Percentiles rank a stretch among this genome's conserved stretches.
These are phyloP conservation scores for Drosophila melanica DNA, from an alignment of 1,140 invertebrate genomes.

Conservation along the genomic window DNA sequence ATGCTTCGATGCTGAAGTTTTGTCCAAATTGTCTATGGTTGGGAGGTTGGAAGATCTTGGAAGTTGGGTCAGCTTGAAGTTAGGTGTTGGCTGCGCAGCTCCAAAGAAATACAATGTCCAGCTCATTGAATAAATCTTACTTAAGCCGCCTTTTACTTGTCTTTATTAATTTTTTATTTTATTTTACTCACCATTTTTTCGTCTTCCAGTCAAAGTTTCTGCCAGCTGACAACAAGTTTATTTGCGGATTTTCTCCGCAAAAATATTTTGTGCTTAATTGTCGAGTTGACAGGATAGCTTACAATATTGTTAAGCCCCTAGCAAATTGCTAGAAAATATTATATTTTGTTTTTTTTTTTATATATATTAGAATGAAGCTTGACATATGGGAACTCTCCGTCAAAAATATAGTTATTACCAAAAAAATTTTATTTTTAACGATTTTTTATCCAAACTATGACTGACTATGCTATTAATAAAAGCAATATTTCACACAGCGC, in stretches of 20 bases:
- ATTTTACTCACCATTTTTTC: background rate
- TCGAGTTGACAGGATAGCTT: too few relatives aligned
- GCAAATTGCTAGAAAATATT: too few relatives aligned
- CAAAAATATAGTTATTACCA: too few relatives aligned
- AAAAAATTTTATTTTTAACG: too few relatives aligned
- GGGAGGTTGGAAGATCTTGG: background rate
- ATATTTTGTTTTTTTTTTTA: too few relatives aligned
- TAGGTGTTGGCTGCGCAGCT: conserved; percentile 1
- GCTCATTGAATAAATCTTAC: conserved; percentile 40
- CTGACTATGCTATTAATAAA: too few relatives aligned
- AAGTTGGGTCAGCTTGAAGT: background rate
- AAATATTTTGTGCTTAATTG: background rate
- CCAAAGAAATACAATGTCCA: conserved; percentile 40
- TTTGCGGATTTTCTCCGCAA: background rate
- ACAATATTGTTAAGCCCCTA: background rate
- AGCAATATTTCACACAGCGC: too few relatives aligned
- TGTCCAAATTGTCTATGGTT: conserved; percentile 8
- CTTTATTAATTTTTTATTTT: conserved; percentile 37
- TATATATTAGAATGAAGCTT: too few relatives aligned
- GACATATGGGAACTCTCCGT: too few relatives aligned
- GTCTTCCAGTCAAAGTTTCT: background rate
- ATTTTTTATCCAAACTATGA: too few relatives aligned
- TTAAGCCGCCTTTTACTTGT: conserved; percentile 33
- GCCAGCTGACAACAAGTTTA: conserved; percentile 4
- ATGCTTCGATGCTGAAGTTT: conserved; percentile 14